phyloP scores from a whole-genome alignment of 2,888 invertebrate species.

The Tetrapedia diversipes region DNA sequence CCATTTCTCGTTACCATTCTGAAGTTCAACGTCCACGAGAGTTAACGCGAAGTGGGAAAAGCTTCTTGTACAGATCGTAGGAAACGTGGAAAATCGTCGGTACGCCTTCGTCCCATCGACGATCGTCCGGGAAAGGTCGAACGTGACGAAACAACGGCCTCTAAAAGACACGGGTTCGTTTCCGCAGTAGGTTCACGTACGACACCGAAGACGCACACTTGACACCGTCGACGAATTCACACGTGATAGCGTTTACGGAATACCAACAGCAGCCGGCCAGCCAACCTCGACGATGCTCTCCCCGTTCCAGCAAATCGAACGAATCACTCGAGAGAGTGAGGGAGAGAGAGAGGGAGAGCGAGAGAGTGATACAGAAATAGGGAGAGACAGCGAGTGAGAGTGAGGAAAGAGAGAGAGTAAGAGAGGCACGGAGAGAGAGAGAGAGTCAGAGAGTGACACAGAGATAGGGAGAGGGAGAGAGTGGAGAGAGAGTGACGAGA shows the following conservation, averaged over 20 bases:
- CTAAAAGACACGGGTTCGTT: background rate
- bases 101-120: slow-evolving; percentile 9
- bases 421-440: too few species aligned
- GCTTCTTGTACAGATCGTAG: background rate
- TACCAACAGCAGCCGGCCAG: slow-evolving; percentile 20
- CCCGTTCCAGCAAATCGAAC: slow-evolving; percentile 28
- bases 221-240: slow-evolving; percentile 66
- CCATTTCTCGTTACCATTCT: too few species aligned
- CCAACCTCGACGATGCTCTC: background rate
- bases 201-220: slow-evolving; percentile 55
- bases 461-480: too few species aligned
- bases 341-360: too few species aligned
- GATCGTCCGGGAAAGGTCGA: slow-evolving; percentile 64
- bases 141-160: slow-evolving; percentile 62
- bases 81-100: slow-evolving; percentile 30
- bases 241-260: slow-evolving; percentile 40
- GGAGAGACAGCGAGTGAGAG: too few species aligned
- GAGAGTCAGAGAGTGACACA: too few species aligned
- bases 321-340: slow-evolving; percentile 35
- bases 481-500: too few species aligned
- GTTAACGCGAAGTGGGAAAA: too few species aligned
- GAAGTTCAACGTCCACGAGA: too few species aligned
- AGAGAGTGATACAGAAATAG: too few species aligned
- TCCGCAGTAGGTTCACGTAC: slow-evolving; percentile 58
- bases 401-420: too few species aligned